These are phyloP conservation scores for Brachionus manjavacas DNA, from an alignment of 1,140 invertebrate species.

Conservation along the genomic window DNA sequence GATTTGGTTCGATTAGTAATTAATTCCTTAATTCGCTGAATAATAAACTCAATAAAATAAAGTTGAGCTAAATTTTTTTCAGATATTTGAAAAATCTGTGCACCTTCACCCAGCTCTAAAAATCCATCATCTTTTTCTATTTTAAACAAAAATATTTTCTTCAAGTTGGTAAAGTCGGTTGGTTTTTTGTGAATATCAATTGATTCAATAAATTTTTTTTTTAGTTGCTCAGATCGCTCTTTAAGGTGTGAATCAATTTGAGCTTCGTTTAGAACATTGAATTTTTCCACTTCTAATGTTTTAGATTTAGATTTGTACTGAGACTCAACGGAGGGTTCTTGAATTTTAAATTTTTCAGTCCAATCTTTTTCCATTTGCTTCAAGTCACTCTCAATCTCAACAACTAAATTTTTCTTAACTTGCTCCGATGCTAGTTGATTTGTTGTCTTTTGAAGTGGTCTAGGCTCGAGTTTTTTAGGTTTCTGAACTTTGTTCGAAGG, in stretches of 20 bases:
- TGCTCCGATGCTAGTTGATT: background rate
- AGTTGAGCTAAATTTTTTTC: background rate
- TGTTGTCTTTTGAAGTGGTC: background rate
- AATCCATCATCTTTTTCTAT: background rate
- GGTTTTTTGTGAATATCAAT: conserved; percentile 32
- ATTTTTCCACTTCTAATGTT: background rate
- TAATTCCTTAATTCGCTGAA: conserved; percentile 19
- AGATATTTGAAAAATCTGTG: background rate
- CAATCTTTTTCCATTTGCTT: conserved; percentile 27
- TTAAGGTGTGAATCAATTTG: background rate
- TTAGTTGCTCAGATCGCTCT: background rate
- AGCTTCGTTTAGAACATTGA: background rate
- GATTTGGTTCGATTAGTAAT: background rate
- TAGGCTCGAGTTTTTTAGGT: conserved; percentile 41
- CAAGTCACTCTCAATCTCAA: conserved; percentile 7
- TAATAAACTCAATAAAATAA: conserved; percentile 28
- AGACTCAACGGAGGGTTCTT: background rate
- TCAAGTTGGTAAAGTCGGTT: background rate
- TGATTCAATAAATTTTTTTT: conserved; percentile 34
- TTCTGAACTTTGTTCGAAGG: conserved; percentile 39
- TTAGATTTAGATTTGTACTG: background rate
- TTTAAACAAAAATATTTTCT: conserved; percentile 19
- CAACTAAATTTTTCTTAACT: background rate
- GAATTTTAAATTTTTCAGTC: background rate
- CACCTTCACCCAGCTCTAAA: background rate